These are phyloP conservation scores for Panzeria rudis DNA, from an alignment of 2,888 invertebrate genomes.

Conservation along the genomic window DNA sequence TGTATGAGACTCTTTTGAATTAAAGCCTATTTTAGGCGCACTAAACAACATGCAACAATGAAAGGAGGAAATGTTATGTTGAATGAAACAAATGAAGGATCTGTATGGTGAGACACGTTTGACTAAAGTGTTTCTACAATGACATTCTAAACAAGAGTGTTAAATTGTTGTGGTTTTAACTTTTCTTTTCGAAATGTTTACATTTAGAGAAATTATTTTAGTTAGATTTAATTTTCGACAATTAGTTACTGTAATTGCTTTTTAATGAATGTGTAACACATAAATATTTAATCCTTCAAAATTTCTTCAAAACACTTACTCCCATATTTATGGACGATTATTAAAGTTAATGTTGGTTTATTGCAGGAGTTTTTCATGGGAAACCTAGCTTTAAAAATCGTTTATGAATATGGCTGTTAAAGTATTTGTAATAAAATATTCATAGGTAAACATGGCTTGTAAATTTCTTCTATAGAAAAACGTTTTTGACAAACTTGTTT, in stretches of 20 bases:
- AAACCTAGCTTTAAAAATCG: too few species aligned
- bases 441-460: too few species aligned
- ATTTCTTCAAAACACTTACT: too few species aligned
- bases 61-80: background rate
- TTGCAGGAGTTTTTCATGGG: too few species aligned
- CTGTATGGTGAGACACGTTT: background rate
- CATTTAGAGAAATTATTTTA: slow-evolving; percentile 19
- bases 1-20: slow-evolving; percentile 12
- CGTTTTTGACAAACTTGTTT: too few species aligned
- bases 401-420: too few species aligned
- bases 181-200: slow-evolving; percentile 15
- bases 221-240: background rate
- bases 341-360: too few species aligned
- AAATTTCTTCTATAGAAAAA: too few species aligned
- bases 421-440: too few species aligned
- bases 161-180: slow-evolving; percentile 21
- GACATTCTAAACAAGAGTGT: slow-evolving; percentile 45
- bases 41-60: background rate
- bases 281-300: too few species aligned
- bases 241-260: background rate
- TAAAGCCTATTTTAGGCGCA: slow-evolving; percentile 46
- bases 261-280: background rate
- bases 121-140: slow-evolving; percentile 3
- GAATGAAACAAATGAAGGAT: background rate
- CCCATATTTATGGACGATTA: too few species aligned